Conservation (phyloP, 2,113 vertebrate genomes). For the Rhinolophus ferrumequinum region DNA sequence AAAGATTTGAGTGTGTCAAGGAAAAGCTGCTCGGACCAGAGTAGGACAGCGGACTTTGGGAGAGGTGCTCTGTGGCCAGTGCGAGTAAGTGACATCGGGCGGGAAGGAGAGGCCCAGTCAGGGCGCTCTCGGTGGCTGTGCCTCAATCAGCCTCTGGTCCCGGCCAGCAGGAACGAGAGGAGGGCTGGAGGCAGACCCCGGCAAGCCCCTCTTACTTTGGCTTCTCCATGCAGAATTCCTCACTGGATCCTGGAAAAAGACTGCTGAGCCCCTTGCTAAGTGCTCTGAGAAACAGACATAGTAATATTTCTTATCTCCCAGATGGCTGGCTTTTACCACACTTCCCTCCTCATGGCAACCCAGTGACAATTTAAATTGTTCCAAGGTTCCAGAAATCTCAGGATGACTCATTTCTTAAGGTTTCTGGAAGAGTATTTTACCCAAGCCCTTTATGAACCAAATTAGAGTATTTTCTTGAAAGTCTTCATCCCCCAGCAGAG, state of each 20-base stretch:
- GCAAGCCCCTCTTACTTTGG: background rate
- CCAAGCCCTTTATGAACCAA: background rate
- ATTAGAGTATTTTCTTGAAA: background rate
- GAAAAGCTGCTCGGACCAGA: background rate
- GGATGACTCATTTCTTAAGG: background rate
- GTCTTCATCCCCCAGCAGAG: background rate
- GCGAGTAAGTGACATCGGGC: accelerated
- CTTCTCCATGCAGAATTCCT: background rate
- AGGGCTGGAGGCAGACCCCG: background rate
- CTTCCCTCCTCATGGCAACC: background rate
- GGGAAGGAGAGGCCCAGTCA: background rate
- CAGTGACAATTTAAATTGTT: background rate
- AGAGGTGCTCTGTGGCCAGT: background rate
- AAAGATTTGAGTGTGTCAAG: background rate
- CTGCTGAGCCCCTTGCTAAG: background rate
- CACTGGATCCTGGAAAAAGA: background rate
- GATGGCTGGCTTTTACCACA: background rate
- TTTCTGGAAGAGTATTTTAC: background rate
- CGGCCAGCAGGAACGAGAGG: background rate
- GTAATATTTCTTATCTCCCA: background rate
- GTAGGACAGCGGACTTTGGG: background rate
- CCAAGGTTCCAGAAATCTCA: background rate
- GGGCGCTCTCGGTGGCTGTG: background rate
- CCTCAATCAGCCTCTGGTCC: background rate
- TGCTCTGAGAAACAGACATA: background rate